These are phyloP conservation scores for Oscheius sp. DNA, from an alignment of 2,888 invertebrate genomes.

Conservation along the genomic window DNA sequence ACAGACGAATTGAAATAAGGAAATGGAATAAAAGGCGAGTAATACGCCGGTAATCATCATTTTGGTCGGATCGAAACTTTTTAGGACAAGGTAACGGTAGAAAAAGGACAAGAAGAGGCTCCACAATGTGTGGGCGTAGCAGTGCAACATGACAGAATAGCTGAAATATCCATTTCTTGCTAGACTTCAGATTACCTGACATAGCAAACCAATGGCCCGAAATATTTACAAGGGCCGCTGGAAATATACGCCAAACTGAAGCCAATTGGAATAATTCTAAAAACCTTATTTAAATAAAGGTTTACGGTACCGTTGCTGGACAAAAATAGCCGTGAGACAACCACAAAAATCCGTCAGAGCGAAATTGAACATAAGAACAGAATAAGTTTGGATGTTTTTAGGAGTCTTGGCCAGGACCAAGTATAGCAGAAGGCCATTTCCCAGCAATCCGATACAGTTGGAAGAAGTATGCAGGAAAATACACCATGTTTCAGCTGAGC, in stretches of 20 bases:
- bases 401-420: slow-evolving; percentile 32
- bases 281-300: neutral
- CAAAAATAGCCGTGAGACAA: slow-evolving; percentile 48
- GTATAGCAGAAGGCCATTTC: slow-evolving; percentile 33
- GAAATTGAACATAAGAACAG: slow-evolving; percentile 47
- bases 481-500: neutral
- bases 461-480: slow-evolving; percentile 8
- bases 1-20: slow-evolving; percentile 20
- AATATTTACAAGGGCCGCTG: slow-evolving; percentile 29
- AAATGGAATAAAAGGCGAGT: slow-evolving; percentile 9
- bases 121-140: slow-evolving; percentile 30
- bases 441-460: slow-evolving; percentile 4
- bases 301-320: slow-evolving; percentile 41
- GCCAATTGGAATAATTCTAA: slow-evolving; percentile 22
- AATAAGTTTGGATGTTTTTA: slow-evolving; percentile 42
- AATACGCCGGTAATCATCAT: neutral
- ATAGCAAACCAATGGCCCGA: slow-evolving; percentile 17
- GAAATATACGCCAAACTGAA: slow-evolving; percentile 25
- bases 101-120: slow-evolving; percentile 26
- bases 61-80: neutral
- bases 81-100: slow-evolving; percentile 21
- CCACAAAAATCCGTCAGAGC: slow-evolving; percentile 47
- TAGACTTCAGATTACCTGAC: slow-evolving; percentile 14
- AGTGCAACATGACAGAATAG: slow-evolving; percentile 30
- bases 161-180: slow-evolving; percentile 2